phyloP scores from a whole-genome alignment of 2,888 invertebrate genomes.

The Noctua pronuba region DNA sequence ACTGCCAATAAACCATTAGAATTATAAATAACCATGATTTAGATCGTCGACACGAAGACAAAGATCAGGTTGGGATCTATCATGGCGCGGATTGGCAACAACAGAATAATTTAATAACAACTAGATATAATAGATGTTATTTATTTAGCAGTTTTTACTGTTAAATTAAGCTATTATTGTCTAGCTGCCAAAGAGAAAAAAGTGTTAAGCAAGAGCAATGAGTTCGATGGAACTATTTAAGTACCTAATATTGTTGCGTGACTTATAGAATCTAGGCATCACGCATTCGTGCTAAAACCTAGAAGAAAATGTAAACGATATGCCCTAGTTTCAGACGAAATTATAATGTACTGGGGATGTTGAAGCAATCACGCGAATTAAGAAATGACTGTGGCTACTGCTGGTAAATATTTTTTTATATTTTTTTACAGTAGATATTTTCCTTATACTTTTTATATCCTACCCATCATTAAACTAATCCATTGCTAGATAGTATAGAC shows the following conservation, averaged over 20 bases:
- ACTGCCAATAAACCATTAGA: slow-evolving; percentile 52
- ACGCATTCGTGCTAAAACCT: slow-evolving; percentile 43
- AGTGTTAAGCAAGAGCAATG: background rate
- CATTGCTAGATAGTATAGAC: background rate
- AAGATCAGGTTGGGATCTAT: slow-evolving; percentile 19
- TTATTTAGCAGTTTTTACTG: background rate
- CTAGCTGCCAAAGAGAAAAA: slow-evolving; percentile 6
- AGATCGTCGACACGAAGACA: slow-evolving; percentile 16
- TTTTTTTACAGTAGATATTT: background rate
- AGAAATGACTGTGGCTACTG: background rate
- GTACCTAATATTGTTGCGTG: slow-evolving; percentile 33
- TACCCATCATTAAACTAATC: background rate
- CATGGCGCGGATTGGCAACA: background rate
- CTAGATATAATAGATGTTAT: background rate
- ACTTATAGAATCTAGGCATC: slow-evolving; percentile 34
- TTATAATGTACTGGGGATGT: slow-evolving; percentile 23
- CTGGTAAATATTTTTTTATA: background rate
- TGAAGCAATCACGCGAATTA: slow-evolving; percentile 17
- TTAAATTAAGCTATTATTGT: slow-evolving; percentile 1
- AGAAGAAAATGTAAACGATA: slow-evolving; percentile 30
- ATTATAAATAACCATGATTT: slow-evolving; percentile 48
- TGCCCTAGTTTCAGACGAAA: slow-evolving; percentile 30
- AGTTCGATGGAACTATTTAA: slow-evolving; percentile 8
- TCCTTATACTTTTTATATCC: background rate
- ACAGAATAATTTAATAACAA: background rate